Evolutionary conservation across 2,888 invertebrate species (phyloP), one percentile per base, ranked within the genome.

Genomic region (Luperina testacea): DNA sequence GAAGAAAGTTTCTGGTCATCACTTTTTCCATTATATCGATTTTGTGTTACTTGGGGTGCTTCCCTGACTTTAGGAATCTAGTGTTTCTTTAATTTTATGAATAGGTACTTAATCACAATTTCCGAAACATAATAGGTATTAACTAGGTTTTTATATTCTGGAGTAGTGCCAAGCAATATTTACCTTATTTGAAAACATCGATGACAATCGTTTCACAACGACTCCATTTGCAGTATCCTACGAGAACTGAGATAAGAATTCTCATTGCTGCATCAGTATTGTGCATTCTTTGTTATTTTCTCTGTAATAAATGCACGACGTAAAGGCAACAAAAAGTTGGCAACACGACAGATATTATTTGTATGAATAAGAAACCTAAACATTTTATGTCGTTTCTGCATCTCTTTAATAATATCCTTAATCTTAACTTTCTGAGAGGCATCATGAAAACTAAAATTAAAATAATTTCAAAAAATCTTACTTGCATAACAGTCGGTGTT

Each of bases 211-310:
- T 27, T 45, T 20, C 63, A 32, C 69, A 17, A 15, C 42, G 32
- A n/a, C 27, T 61, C n/a, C 67, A 45, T 45, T 72, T 51, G 42
- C 82, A 73, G 63, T 68, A 71, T 73, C 53, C 63, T 11, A 76
- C 63, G 65, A 71, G 20, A 67, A 24, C 32, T 24, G 15, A 76
- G 67, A 83, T 73, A 76, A 71, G 42, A 83, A 75, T 64, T 73
- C 64, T 76, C 83, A 48, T 70, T 45, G 42, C 9, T 32, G 38
- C n/a, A 57, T 17, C 63, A 42, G 71, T 82, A 72, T 82, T 72
- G 70, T 80, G 38, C n/a, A 75, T 79, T 79, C 65, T 67, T 70
- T 51, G 71, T 53, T 11, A 72, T 53, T 83, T 76, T 80, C 57
- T 64, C 80, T 27, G n/a, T 72, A 76, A 59, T 80, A 76, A 80